A percentile compares a stretch with the other conserved stretches of the same genome.
Conservation (phyloP, 1,140 invertebrate genomes). For the Adelges cooleyi region DNA sequence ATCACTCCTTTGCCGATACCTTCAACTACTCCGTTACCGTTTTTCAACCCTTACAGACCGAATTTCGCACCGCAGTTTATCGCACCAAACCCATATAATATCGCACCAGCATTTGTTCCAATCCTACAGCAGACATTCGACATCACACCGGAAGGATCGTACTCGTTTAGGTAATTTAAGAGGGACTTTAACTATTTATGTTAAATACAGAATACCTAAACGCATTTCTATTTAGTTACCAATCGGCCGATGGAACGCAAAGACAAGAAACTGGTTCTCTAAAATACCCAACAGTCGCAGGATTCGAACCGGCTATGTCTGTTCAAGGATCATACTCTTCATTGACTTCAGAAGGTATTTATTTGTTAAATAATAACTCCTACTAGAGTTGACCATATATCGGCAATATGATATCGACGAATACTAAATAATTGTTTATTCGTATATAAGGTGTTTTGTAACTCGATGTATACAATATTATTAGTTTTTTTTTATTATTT, state of each 20-base stretch:
- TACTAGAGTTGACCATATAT: neutral
- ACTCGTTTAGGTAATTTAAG: slow-evolving; percentile 35
- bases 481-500: too few relatives aligned
- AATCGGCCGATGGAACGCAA: slow-evolving; percentile 33
- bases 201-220: neutral
- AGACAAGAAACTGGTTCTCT: slow-evolving; percentile 33
- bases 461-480: too few relatives aligned
- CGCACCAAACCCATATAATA: neutral
- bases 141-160: slow-evolving; percentile 36
- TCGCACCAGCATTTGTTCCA: slow-evolving; percentile 33
- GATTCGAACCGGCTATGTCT: slow-evolving; percentile 29
- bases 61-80: neutral
- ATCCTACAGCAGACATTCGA: slow-evolving; percentile 35
- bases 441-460: too few relatives aligned
- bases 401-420: too few relatives aligned
- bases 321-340: slow-evolving; percentile 46
- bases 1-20: neutral
- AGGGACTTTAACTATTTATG: too few relatives aligned
- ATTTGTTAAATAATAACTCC: neutral
- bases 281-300: slow-evolving; percentile 31
- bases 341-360: slow-evolving; percentile 44
- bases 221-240: slow-evolving; percentile 30
- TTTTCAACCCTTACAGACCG: neutral
- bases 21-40: neutral
- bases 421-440: too few relatives aligned